phyloP scores from a whole-genome alignment of 1,140 invertebrate genomes.

The Vanessa atalanta region DNA sequence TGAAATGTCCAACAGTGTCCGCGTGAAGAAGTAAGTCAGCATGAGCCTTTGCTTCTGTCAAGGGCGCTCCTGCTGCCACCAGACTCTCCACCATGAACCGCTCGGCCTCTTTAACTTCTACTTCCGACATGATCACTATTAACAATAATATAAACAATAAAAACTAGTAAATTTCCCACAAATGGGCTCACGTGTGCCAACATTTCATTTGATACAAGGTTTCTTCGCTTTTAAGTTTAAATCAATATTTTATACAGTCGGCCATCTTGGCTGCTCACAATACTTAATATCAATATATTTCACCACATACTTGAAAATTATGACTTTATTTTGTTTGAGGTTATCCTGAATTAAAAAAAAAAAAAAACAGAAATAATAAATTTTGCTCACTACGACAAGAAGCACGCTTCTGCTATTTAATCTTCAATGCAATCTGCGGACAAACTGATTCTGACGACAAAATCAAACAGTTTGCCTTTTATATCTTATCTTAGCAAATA shows the following conservation, averaged over 20 bases:
- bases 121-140: constrained; percentile 54
- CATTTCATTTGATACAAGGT: too few relatives aligned
- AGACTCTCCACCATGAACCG: constrained; percentile 90
- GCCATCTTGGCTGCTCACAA: too few relatives aligned
- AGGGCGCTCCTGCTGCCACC: constrained; percentile 84
- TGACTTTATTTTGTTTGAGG: too few relatives aligned
- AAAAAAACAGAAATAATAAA: too few relatives aligned
- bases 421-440: constrained; percentile 12
- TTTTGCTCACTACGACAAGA: too few relatives aligned
- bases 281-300: too few relatives aligned
- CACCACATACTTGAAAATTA: too few relatives aligned
- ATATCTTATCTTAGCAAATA: constrained; percentile 18
- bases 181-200: too few relatives aligned
- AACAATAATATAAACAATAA: neutral
- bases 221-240: too few relatives aligned
- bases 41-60: constrained; percentile 84
- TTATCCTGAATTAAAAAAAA: too few relatives aligned
- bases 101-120: constrained; percentile 82
- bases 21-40: constrained; percentile 90
- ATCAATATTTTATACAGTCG: too few relatives aligned
- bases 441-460: constrained; percentile 21
- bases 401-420: neutral
- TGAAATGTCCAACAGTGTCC: constrained; percentile 93
- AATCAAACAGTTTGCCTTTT: constrained; percentile 16
- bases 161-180: neutral